These are phyloP conservation scores for Osmerus mordax DNA, from an alignment of 2,113 vertebrate genomes.

Conservation along the genomic window DNA sequence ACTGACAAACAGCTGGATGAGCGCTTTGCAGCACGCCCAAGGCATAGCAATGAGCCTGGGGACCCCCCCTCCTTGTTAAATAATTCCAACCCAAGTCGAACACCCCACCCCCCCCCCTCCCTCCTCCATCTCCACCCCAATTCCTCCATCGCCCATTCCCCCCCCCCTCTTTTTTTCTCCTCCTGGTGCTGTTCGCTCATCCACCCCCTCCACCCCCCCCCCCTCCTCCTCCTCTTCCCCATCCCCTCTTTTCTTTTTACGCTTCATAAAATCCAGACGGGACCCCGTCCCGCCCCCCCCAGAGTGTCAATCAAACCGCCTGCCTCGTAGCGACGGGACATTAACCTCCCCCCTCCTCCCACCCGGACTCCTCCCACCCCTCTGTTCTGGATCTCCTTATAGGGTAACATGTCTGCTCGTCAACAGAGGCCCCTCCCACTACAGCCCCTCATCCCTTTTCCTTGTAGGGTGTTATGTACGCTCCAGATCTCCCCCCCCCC, in stretches of 20 bases:
- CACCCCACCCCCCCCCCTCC: conserved; percentile 10
- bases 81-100: conserved; percentile 60
- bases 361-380: conserved; percentile 36
- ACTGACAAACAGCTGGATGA: conserved; percentile 64
- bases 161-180: conserved; percentile 26
- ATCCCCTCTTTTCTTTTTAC: conserved; percentile 59
- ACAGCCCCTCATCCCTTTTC: conserved; percentile 32
- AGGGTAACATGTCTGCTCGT: conserved; percentile 58
- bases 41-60: conserved; percentile 62
- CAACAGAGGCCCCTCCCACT: conserved; percentile 44
- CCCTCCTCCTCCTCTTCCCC: conserved; percentile 54
- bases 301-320: conserved; percentile 57
- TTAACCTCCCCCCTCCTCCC: neutral
- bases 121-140: neutral
- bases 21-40: conserved; percentile 40
- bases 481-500: conserved; percentile 22
- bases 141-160: conserved; percentile 18
- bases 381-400: conserved; percentile 58
- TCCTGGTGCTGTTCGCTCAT: conserved; percentile 35
- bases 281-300: conserved; percentile 50
- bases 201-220: conserved; percentile 35
- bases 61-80: conserved; percentile 63
- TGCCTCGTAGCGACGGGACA: conserved; percentile 59
- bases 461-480: conserved; percentile 51
- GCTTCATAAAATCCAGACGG: conserved; percentile 72